A percentile compares a stretch with the other conserved stretches of the same genome.
Evolutionary conservation across 23 tunicate genomes (phyloP).

Genomic region (Ciona savignyi): DNA sequence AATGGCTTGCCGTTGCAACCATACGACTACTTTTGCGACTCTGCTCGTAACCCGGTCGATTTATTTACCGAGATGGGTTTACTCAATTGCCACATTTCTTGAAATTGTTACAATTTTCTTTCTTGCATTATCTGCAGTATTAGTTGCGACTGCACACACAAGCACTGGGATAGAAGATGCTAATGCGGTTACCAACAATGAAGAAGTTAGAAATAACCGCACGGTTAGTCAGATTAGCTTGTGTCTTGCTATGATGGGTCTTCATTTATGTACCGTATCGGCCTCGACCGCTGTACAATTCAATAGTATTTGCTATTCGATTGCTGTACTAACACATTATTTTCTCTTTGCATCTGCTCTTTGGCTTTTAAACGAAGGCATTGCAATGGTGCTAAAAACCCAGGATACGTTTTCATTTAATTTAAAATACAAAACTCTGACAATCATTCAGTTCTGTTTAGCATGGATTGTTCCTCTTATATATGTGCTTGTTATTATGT

Average conservation of each 20-base stretch:
- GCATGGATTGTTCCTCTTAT: background rate
- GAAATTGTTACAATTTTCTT: background rate
- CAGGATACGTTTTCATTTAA: background rate
- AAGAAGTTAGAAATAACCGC: background rate
- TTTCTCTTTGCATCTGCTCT: background rate
- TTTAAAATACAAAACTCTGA: background rate
- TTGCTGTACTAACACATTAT: background rate
- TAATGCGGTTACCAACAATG: background rate
- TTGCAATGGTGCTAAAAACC: background rate
- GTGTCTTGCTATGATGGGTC: background rate
- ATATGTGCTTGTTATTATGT: background rate
- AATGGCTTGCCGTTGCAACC: background rate
- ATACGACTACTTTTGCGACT: background rate
- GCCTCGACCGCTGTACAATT: background rate
- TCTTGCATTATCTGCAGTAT: background rate
- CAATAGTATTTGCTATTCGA: background rate
- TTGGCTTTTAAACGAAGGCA: background rate
- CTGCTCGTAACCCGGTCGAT: background rate
- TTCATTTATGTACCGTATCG: background rate
- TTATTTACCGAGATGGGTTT: background rate
- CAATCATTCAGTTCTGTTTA: background rate
- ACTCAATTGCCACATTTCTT: background rate
- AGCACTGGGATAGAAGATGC: background rate
- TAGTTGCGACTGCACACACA: background rate
- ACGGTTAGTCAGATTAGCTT: background rate